Conservation (phyloP, 2,888 invertebrate genomes). For the Sinhomidia bicolor region DNA sequence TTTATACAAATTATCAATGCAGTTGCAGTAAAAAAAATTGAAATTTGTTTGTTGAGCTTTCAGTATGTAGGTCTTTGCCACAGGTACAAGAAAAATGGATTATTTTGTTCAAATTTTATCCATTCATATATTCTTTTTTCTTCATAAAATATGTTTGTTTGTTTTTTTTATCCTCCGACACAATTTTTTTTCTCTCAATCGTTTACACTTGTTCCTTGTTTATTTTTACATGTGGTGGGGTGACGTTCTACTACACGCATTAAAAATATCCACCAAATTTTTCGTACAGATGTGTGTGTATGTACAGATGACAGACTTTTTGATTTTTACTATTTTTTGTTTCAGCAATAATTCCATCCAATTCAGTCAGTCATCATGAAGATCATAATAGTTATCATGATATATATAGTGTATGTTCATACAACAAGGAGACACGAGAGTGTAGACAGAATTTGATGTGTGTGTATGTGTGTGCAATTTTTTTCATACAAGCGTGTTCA, state of each 20-base stretch:
- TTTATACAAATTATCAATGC: too few relatives aligned
- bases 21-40: not conserved
- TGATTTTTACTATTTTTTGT: not conserved
- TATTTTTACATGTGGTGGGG: too few relatives aligned
- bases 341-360: slow-evolving; percentile 35
- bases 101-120: not conserved
- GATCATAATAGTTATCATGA: not conserved
- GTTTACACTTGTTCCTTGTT: not conserved
- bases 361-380: slow-evolving; percentile 42
- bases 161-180: not conserved
- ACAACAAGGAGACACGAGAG: not conserved
- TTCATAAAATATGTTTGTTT: too few relatives aligned
- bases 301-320: not conserved
- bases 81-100: slow-evolving; percentile 43
- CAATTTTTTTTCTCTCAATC: slow-evolving; percentile 34
- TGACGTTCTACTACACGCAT: too few relatives aligned
- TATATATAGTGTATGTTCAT: not conserved
- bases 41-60: not conserved
- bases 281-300: too few relatives aligned
- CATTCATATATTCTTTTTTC: slow-evolving; percentile 20
- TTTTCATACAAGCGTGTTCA: slow-evolving; percentile 6
- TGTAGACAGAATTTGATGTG: not conserved
- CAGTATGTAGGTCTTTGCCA: slow-evolving; percentile 17
- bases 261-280: too few relatives aligned
- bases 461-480: slow-evolving; percentile 1